Evolutionary conservation across 2,797 vertebrate species (phyloP).

Genomic region (Sebastes oblongus): DNA sequence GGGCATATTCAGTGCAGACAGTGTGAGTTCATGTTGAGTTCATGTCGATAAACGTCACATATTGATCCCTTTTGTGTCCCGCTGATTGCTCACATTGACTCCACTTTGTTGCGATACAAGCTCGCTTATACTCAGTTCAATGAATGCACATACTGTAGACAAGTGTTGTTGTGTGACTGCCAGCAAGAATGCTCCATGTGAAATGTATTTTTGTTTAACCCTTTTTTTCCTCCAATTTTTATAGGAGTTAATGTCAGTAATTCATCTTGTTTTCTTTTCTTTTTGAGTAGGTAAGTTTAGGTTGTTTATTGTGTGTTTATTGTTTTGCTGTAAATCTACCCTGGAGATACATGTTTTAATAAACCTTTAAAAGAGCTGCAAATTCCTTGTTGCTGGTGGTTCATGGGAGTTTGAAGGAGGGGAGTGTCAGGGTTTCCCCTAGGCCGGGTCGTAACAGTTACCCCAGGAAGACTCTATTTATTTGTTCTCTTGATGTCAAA

Average conservation of each 20-base stretch:
- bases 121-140: background rate
- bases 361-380: too few species aligned
- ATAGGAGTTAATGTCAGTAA: too few species aligned
- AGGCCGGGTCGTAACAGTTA: background rate
- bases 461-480: background rate
- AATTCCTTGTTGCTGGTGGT: too few species aligned
- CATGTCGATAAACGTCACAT: background rate
- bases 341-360: too few species aligned
- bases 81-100: constrained; percentile 44
- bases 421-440: too few species aligned
- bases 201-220: too few species aligned
- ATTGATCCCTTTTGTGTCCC: constrained; percentile 29
- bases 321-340: too few species aligned
- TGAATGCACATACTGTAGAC: background rate
- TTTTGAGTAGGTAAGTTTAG: too few species aligned
- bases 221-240: too few species aligned
- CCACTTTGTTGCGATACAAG: constrained; percentile 19
- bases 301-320: too few species aligned
- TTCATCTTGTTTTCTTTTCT: background rate
- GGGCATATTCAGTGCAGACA: background rate
- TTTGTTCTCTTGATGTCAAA: background rate
- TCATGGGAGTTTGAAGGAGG: too few species aligned
- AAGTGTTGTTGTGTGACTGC: background rate
- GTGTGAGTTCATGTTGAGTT: constrained; percentile 11
- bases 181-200: too few species aligned